Base-by-base conservation (phyloP, 2,888 invertebrate species). In the Carpatolechia fugitivella region DNA sequence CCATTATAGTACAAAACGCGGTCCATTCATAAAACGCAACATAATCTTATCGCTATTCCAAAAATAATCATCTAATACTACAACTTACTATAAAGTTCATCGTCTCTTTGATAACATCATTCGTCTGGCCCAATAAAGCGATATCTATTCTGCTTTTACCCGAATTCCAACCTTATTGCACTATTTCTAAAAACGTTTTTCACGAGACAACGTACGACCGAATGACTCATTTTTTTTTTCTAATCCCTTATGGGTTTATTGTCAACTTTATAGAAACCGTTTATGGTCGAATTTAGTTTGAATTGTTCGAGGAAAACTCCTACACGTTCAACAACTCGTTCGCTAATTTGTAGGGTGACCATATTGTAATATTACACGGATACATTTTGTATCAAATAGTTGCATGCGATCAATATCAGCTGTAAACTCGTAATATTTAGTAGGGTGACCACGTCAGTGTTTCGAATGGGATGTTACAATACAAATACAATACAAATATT, bases 341-440 rank as follows among this genome's bases (percentile, higher is more conserved):
- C 59, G 63, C 67, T 57, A 64, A 63, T 64, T 65, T 47, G 58
- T 70, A 70, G 57, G 63, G 78, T 76, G 66, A 74, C 78, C 76
- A 78, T 68, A 62, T 56, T 11, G 11, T 7, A 14, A 14, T 5
- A 7, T 3, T 18, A 3, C 0, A 18, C 20, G 40, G 40, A 41
- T n/a, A n/a, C n/a, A n/a, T n/a, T n/a, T n/a, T n/a, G n/a, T n/a
- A n/a, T n/a, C n/a, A n/a, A n/a, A n/a, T n/a, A n/a, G n/a, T n/a
- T n/a, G n/a, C n/a, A n/a, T n/a, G n/a, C n/a, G n/a, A n/a, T n/a
- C n/a, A n/a, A n/a, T n/a, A n/a, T n/a, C n/a, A n/a, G n/a, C n/a
- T n/a, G n/a, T n/a, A 16, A 18, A 11, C 11, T 10, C 18, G 18
- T 18, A 18, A 10, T 41, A 11, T 41, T 3, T 10, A 18, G 20